Base-by-base conservation (phyloP, 2,797 vertebrate species). In the Phalloptychus januarius region DNA sequence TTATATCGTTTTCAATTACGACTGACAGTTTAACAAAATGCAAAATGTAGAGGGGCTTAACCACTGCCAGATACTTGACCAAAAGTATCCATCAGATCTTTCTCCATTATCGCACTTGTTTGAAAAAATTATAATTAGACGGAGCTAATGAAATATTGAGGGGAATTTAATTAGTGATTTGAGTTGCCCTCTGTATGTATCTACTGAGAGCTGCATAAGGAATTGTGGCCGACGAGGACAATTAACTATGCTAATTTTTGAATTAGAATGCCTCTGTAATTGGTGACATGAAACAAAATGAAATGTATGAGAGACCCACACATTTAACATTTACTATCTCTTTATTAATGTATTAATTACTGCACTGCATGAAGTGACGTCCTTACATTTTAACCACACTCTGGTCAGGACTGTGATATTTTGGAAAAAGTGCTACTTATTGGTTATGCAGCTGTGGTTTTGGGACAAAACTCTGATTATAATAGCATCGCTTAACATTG, bases 11-110 rank as follows among this genome's bases (percentile, higher is more conserved):
- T 42, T 44, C 65, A n/a, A 69, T 25, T 33, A 44, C n/a, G 25
- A 12, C 11, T 0, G 65, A 44, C 65, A 44, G 65, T 69, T 44
- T 69, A 69, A 69, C 23, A 69, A n/a, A 69, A 69, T 25, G 23
- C 65, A 69, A 40, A 42, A 69, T 69, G 65, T 42, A 69, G 38
- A n/a, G 5, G 10, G 40, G 23, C n/a, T 69, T 42, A 69, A 69
- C 65, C 25, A 25, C 65, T 69, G 65, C 65, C 63, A 67, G 63
- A 67, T 13, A 67, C 65, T 69, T 69, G 65, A 69, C 72, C 72
- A 74, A 50, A 56, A 56, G 40, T 18, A 58, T 58, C 36, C 52
- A 8, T 74, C 50, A 28, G 50, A 54, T 54, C 38, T 56, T 40
- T 44, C 50, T 7, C 42, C 36, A 74, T 74, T 56, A 16, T 50